These are phyloP conservation scores for Mechanitis messenoides DNA, from an alignment of 2,888 invertebrate species.

Conservation along the genomic window DNA sequence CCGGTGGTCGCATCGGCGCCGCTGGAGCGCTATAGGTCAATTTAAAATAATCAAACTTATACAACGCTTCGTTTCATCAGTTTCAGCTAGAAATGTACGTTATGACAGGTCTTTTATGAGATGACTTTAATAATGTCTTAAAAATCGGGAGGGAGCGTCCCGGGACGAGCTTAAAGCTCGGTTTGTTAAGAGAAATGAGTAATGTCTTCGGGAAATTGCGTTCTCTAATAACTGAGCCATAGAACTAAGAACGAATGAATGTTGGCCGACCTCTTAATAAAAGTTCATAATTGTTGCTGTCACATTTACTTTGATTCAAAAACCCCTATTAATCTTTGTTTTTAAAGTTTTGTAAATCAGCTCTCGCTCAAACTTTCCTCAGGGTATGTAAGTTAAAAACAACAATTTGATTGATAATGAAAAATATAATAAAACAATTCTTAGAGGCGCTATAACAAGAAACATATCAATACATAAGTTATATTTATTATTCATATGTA, in stretches of 20 bases:
- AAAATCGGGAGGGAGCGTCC: slow-evolving; percentile 19
- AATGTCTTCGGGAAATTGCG: slow-evolving; percentile 67
- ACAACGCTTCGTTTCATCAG: not conserved
- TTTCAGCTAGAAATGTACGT: slow-evolving; percentile 9
- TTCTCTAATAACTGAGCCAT: slow-evolving; percentile 59
- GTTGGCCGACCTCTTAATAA: slow-evolving; percentile 40
- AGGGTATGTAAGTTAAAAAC: no score
- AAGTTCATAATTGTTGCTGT: slow-evolving; percentile 51
- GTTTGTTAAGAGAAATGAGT: slow-evolving; percentile 60
- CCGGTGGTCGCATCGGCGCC: no score
- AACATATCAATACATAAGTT: no score
- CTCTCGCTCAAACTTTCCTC: no score
- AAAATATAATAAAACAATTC: no score
- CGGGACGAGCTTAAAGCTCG: slow-evolving; percentile 32
- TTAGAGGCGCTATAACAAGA: no score
- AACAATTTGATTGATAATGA: no score
- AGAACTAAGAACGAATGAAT: slow-evolving; percentile 44
- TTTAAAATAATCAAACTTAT: not conserved
- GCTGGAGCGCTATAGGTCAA: no score
- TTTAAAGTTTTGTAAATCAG: no score
- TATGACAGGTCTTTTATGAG: slow-evolving; percentile 19
- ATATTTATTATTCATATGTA: no score
- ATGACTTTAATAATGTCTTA: slow-evolving; percentile 23
- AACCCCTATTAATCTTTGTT: slow-evolving; percentile 29
- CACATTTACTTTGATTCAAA: slow-evolving; percentile 51